Evolutionary conservation across 53 echinoderm and acorn worm species (phyloP).

Genomic region (Paelopatides confundens): DNA sequence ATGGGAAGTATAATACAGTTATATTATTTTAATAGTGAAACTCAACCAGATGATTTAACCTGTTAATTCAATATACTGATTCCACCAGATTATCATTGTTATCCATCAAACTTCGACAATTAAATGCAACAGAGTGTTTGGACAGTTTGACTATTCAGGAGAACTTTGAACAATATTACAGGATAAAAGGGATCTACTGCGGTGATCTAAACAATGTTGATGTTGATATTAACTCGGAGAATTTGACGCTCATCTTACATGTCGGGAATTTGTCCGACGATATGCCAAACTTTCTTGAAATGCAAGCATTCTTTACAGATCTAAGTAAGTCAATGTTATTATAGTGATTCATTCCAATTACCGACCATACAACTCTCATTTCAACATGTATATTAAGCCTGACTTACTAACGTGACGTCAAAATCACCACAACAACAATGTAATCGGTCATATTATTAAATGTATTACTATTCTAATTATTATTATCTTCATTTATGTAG

Average conservation of each 20-base stretch:
- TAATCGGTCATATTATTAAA: too few species aligned
- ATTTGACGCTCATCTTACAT: neutral
- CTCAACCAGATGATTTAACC: too few species aligned
- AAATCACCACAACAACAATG: too few species aligned
- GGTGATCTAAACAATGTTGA: neutral
- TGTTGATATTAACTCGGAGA: neutral
- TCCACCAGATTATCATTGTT: neutral
- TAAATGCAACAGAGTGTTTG: neutral
- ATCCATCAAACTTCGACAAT: neutral
- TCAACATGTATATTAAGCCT: too few species aligned
- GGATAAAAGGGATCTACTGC: neutral
- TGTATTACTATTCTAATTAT: too few species aligned
- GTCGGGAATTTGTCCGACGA: neutral
- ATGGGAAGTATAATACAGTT: too few species aligned
- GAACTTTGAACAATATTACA: neutral
- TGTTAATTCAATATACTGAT: too few species aligned
- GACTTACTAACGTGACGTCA: too few species aligned
- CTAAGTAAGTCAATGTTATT: neutral
- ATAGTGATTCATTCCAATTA: too few species aligned
- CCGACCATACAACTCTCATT: too few species aligned
- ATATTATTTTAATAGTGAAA: too few species aligned
- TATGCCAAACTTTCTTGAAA: neutral
- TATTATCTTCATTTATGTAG: too few species aligned
- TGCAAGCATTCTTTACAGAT: neutral
- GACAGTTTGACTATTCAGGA: neutral